Percentiles rank a stretch among this genome's conserved stretches.
Evolutionary conservation across 2,888 invertebrate species (phyloP).

Genomic region (Agrotis exclamationis): DNA sequence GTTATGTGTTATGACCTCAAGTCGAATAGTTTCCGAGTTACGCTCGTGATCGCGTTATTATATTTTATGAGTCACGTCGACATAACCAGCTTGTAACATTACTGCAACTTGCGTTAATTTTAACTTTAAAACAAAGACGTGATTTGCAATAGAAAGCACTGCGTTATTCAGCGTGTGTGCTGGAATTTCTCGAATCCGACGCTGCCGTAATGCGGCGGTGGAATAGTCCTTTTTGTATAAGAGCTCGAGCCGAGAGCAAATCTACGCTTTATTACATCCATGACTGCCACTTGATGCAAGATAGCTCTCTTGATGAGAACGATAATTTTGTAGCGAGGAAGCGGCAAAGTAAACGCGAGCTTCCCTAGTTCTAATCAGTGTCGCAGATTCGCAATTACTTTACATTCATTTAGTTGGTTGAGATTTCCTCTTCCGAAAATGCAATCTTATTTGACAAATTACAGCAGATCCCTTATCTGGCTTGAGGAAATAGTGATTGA

Average conservation of each 20-base stretch:
- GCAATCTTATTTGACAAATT: conserved; percentile 74
- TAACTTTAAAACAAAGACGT: conserved; percentile 59
- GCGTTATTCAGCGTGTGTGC: conserved; percentile 52
- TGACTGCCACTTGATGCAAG: conserved; percentile 67
- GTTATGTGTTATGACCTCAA: conserved; percentile 78
- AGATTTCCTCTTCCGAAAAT: conserved; percentile 71
- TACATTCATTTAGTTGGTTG: conserved; percentile 68
- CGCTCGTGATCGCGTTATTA: conserved; percentile 70
- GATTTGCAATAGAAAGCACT: conserved; percentile 65
- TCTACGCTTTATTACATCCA: conserved; percentile 66
- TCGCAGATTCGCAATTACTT: conserved; percentile 71
- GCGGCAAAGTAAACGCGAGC: conserved; percentile 65
- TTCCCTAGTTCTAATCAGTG: conserved; percentile 64
- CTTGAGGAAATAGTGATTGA: conserved; percentile 76
- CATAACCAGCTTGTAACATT: conserved; percentile 55
- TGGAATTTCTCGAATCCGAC: conserved; percentile 61
- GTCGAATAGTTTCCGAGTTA: conserved; percentile 77
- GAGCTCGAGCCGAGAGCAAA: conserved; percentile 66
- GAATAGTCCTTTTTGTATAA: conserved; percentile 66
- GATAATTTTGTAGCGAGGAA: conserved; percentile 69
- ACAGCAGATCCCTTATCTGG: conserved; percentile 69
- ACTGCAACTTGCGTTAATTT: conserved; percentile 63
- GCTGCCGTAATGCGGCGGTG: conserved; percentile 64
- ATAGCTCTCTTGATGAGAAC: conserved; percentile 71
- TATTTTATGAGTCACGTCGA: conserved; percentile 76